Base-by-base conservation (phyloP, 2,888 invertebrate genomes). In the Acleris laterana region DNA sequence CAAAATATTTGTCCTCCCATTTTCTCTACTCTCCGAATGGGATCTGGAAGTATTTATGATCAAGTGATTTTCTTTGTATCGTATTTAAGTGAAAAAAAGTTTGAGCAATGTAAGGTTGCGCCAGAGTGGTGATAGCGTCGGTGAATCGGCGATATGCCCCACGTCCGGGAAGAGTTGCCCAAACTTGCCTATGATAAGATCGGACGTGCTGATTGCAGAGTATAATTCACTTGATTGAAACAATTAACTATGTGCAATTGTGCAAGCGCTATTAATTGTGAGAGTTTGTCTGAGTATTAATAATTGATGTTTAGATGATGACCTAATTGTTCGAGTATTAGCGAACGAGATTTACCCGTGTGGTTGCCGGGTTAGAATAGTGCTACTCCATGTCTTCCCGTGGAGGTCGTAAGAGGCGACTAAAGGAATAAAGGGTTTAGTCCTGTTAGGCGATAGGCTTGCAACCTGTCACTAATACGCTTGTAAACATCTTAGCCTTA, bases 1-100 rank as follows among this genome's bases (percentile, higher is more conserved):
- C 88, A 91, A 78, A 90, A 77, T 4, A 85, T 6, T 73, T 76
- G 83, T 75, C 83, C 86, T 85, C 84, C 85, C 90, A 90, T 90
- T 66, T 74, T 81, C 5, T 51, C 61, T 59, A 69, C 62, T 65
- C 58, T 63, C 53, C 70, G 67, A 73, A 72, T 58, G 70, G 46
- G 70, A 70, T 63, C 57, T 68, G 68, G 59, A 68, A 64, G 32
- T 48, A 68, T 71, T 50, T 67, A 70, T 79, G 69, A 74, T 71
- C 71, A 62, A 71, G 53, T 64, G 55, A 57, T 46, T 63, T 63
- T 46, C 57, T 56, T 51, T 62, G 49, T 62, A 53, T 68, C 51
- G 49, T 68, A 69, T 68, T 68, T 72, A 70, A 72, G 38, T 38
- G 13, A 1, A 71, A 69, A 63, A 68, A 58, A 56, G 44, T 19